Conservation (phyloP, 2,888 invertebrate genomes). For the Sinotaia quadrata region DNA sequence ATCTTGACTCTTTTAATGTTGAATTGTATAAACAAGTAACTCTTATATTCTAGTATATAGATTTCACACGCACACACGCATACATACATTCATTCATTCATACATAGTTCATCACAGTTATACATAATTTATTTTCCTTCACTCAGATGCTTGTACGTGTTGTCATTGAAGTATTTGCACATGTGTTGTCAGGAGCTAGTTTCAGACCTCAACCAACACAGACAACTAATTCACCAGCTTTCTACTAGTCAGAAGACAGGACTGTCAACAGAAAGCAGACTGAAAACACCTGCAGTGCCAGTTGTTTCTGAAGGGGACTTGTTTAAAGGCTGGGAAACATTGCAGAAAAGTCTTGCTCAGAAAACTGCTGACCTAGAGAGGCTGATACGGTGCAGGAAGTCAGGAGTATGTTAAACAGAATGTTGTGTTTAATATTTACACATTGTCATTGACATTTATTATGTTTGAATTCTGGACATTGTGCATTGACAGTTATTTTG, state of each 20-base stretch:
- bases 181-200: slow-evolving; percentile 50
- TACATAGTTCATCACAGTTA: background rate
- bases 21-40: no score
- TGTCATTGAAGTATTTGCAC: no score
- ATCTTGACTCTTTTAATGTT: no score
- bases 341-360: slow-evolving; percentile 51
- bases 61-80: background rate
- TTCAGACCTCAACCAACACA: slow-evolving; percentile 55
- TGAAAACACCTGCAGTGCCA: slow-evolving; percentile 18
- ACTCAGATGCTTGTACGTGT: no score
- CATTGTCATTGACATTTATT: no score
- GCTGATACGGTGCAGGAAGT: slow-evolving; percentile 41
- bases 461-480: no score
- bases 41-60: no score
- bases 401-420: slow-evolving; percentile 40
- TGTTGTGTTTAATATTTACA: no score
- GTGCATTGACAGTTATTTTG: no score
- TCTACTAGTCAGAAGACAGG: slow-evolving; percentile 27
- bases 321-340: slow-evolving; percentile 53
- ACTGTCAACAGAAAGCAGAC: background rate
- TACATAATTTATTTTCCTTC: no score
- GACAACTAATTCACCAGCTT: slow-evolving; percentile 52
- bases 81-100: background rate
- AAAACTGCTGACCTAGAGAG: slow-evolving; percentile 58
- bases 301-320: slow-evolving; percentile 48